These are phyloP conservation scores for Drosophila asahinai DNA, from an alignment of 1,140 invertebrate genomes.

Conservation along the genomic window DNA sequence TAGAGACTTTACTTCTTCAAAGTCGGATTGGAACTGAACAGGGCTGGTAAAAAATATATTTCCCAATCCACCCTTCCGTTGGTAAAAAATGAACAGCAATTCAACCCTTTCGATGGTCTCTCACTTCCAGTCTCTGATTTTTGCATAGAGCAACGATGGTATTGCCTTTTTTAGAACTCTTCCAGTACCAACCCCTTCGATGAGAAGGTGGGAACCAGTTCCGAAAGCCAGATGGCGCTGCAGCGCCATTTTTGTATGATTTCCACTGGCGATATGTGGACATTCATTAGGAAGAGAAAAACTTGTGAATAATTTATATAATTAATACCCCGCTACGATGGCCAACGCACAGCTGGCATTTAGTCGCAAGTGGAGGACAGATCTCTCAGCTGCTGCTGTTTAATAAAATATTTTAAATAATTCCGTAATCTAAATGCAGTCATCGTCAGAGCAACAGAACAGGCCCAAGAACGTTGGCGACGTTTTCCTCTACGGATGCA, in stretches of 20 bases:
- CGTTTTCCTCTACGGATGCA: conserved; percentile 42
- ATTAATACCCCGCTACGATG: conserved; percentile 74
- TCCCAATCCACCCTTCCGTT: conserved; percentile 34
- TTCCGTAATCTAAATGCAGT: conserved; percentile 83
- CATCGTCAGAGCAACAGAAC: conserved; percentile 63
- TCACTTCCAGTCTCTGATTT: conserved; percentile 47
- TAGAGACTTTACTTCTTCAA: neutral
- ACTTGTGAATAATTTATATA: conserved; percentile 79
- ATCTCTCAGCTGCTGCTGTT: conserved; percentile 51
- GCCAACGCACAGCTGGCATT: conserved; percentile 69
- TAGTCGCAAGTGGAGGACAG: conserved; percentile 29
- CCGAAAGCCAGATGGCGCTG: conserved; percentile 64
- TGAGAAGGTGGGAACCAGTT: conserved; percentile 24
- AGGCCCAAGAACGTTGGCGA: conserved; percentile 49
- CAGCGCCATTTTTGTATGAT: conserved; percentile 34
- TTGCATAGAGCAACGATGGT: conserved; percentile 52
- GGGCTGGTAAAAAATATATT: conserved; percentile 26
- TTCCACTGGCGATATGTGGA: conserved; percentile 27
- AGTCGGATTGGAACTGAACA: conserved; percentile 36
- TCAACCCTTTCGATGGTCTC: conserved; percentile 62
- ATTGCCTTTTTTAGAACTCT: conserved; percentile 65
- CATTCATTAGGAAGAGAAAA: conserved; percentile 57
- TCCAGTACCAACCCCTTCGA: conserved; percentile 60
- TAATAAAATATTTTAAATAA: conserved; percentile 84
- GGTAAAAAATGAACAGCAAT: conserved; percentile 49